Conservation (phyloP, 2,797 vertebrate species). For the Bufotes viridis region DNA sequence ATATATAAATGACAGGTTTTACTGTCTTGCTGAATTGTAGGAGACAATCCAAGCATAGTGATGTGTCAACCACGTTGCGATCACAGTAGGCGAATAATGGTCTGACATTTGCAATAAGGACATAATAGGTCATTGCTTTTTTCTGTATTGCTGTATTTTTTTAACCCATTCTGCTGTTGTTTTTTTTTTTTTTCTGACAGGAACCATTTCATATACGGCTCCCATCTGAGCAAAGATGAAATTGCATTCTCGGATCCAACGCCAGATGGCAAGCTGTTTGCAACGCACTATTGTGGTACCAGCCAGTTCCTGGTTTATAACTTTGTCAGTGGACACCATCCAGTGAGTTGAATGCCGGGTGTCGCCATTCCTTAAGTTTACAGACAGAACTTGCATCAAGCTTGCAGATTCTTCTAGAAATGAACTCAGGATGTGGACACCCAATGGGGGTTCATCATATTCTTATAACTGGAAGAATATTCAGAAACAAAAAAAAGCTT, state of each 20-base stretch:
- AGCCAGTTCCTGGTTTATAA: constrained; percentile 98
- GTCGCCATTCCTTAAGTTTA: constrained; percentile 67
- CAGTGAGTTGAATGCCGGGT: constrained; percentile 55
- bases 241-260: constrained; percentile 99
- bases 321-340: constrained; percentile 88
- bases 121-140: too few relatives aligned
- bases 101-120: too few relatives aligned
- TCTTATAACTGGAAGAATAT: constrained; percentile 77
- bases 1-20: too few relatives aligned
- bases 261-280: constrained; percentile 97
- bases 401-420: constrained; percentile 49
- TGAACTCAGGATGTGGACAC: constrained; percentile 82
- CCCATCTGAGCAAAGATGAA: constrained; percentile 96
- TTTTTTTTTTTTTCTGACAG: constrained; percentile 71
- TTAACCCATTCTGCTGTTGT: neutral
- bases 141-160: neutral
- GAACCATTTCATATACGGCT: constrained; percentile 97
- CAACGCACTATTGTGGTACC: constrained; percentile 95
- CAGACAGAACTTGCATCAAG: constrained; percentile 74
- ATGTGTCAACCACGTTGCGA: too few relatives aligned
- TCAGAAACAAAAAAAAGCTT: constrained; percentile 74
- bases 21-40: too few relatives aligned
- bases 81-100: too few relatives aligned
- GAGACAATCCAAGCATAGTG: too few relatives aligned
- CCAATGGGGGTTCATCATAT: constrained; percentile 75